Evolutionary conservation across 2,113 vertebrate genomes (phyloP).

Genomic region (Eptesicus fuscus): DNA sequence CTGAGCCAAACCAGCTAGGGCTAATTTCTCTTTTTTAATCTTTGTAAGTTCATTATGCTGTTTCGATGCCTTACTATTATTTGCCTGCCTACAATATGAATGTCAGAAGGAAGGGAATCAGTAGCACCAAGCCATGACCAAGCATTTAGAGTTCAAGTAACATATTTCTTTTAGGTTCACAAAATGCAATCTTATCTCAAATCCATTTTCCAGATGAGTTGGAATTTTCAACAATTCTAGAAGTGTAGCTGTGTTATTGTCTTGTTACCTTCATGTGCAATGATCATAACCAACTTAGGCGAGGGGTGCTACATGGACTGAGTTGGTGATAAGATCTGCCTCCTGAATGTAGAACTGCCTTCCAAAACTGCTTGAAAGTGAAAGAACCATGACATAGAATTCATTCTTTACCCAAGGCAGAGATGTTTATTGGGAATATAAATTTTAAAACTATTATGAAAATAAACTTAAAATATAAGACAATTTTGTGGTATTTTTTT

Average conservation of each 20-base stretch:
- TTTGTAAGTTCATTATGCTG: not conserved
- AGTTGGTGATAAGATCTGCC: not conserved
- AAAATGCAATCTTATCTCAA: not conserved
- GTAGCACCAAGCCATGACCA: not conserved
- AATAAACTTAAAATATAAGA: not conserved
- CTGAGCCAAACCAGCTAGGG: too few species aligned
- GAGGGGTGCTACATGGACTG: not conserved
- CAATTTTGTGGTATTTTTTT: not conserved
- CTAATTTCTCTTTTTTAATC: not conserved
- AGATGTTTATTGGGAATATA: not conserved
- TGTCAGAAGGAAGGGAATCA: not conserved
- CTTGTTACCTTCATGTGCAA: not conserved
- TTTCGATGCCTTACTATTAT: not conserved
- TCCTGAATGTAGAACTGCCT: not conserved
- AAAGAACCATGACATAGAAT: not conserved
- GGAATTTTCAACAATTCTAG: not conserved
- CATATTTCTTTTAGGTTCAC: not conserved
- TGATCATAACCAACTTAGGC: not conserved
- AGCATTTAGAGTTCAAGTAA: not conserved
- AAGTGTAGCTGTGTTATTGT: not conserved
- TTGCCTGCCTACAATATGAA: not conserved
- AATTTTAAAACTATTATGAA: not conserved
- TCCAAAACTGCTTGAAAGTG: not conserved
- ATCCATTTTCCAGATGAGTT: not conserved
- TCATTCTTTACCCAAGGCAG: not conserved